Percentiles rank a stretch among this genome's conserved stretches.
phyloP scores from a whole-genome alignment of 1,140 invertebrate genomes.

The Heliconius eleuchia region DNA sequence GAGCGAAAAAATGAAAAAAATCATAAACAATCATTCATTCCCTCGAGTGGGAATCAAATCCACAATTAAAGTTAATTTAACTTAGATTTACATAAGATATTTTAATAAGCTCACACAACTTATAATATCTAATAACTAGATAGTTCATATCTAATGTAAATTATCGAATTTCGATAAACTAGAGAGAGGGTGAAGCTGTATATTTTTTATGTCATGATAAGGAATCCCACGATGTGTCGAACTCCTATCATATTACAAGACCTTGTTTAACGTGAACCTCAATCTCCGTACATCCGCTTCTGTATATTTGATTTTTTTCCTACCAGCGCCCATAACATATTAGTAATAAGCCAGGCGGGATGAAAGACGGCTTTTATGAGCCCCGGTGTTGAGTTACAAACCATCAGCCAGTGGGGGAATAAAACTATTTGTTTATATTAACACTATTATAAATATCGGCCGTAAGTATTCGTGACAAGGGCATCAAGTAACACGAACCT shows the following conservation, averaged over 20 bases:
- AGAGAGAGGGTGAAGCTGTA: constrained; percentile 16
- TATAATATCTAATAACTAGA: not conserved
- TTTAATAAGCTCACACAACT: too few species aligned
- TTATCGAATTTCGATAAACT: not conserved
- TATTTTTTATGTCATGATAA: constrained; percentile 13
- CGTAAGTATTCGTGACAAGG: constrained; percentile 29
- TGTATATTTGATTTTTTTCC: constrained; percentile 46
- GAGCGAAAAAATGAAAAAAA: too few species aligned
- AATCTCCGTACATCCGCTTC: constrained; percentile 60
- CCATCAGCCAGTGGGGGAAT: constrained; percentile 34
- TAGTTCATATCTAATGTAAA: not conserved
- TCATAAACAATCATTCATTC: too few species aligned
- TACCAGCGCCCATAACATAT: constrained; percentile 52
- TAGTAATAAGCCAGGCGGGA: constrained; percentile 65
- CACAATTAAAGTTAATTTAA: too few species aligned
- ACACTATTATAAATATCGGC: constrained; percentile 45
- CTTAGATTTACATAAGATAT: too few species aligned
- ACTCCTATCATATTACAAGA: constrained; percentile 61
- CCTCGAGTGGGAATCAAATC: too few species aligned
- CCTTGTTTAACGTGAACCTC: constrained; percentile 59
- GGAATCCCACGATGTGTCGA: constrained; percentile 35
- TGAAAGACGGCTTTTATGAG: constrained; percentile 73
- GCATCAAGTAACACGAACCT: constrained; percentile 20
- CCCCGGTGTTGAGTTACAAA: constrained; percentile 65
- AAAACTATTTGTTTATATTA: constrained; percentile 27